Evolutionary conservation across 2,888 invertebrate species (phyloP), one percentile per base, ranked within the genome.

Genomic region (Mesoligia furuncula): DNA sequence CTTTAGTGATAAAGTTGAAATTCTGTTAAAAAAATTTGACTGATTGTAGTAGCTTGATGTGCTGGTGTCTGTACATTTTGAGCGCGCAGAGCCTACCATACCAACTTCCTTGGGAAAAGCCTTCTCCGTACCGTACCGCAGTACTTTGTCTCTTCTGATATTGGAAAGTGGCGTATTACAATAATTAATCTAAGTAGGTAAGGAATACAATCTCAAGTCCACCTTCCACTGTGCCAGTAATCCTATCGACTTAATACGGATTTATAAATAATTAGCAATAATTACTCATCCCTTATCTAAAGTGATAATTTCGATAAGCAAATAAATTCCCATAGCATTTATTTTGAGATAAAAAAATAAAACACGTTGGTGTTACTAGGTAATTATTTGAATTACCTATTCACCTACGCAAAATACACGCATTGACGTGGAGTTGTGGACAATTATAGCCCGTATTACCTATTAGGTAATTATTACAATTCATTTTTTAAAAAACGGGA

Each of bases 241-340:
- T 27, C 20, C 36, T 64, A 77, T 78, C 62, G 27, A 39, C 48
- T 27, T 71, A 66, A 2, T 24, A 24, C 15, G n/a, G 17, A 71
- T 79, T 61, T 36, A 61, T 17, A 59, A 24, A 79, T 79, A 51
- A 61, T 79, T 51, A 79, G 27, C 66, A 45, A 66, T 80, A 39
- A 80, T 70, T 71, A 75, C 11, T 77, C 27, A 8, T 79, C 31
- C 45, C 6, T 39, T 71, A 81, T 80, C 69, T 42, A n/a, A 69
- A 54, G 15, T 27, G 65, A 74, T 39, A 54, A 80, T 61, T 66
- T 11, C 8, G 75, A 70, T 80, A 80, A 59, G 24, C 9, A 42
- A 80, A 61, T 70, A 39, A 54, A 75, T 80, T 80, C 80, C 80
- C 27, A 54, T 20, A 70, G 66, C n/a, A 65, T 17, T 36, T 57